Base-by-base conservation (phyloP, 2,797 vertebrate genomes). In the Cirrhinus molitorella region DNA sequence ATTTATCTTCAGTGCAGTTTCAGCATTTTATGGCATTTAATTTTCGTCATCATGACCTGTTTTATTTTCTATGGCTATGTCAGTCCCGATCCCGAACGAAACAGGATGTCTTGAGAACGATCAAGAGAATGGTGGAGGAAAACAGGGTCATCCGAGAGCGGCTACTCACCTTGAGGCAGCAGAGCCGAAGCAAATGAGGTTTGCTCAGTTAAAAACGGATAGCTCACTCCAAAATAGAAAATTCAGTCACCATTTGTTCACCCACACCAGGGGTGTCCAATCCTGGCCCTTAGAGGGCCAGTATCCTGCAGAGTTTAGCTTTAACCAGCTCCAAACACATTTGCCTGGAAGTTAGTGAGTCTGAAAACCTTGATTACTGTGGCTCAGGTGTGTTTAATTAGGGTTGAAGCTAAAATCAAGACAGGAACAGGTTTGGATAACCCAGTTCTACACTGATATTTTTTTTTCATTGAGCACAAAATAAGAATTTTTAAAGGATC, bases 51-150 rank as follows among this genome's bases (percentile, higher is more conserved):
- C 1, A 23, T 43, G 45, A 67, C 11, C 16, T 57, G 14, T 71
- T 63, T 68, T 57, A 1, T 67, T 63, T 81, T 25, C 34, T 13
- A 55, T 57, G 34, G 2, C 59, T 74, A 67, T 59, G 45, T 89
- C 80, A 97, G 96, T 87, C 85, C 88, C 92, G 90, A 79, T 88
- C 86, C 87, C 92, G 90, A 78, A 88, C 88, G 25, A 95, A 94
- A 92, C 88, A 88, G 63, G 90, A 88, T 3, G 96, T 97, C 47
- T 90, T 93, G 85, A 95, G 92, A 92, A 94, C 95, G 79, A 97
- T 97, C 89, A 94, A 93, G 85, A 97, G 88, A 93, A 96, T 97
- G 96, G 87, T 96, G 78, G 91, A 95, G 88, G 97, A 98, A 94
- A 99, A 98, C 91, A 91, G 91, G 87, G 85, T 88, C 1, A 95